Conservation (phyloP, 2,113 vertebrate genomes). For the Zosterops japonicus region DNA sequence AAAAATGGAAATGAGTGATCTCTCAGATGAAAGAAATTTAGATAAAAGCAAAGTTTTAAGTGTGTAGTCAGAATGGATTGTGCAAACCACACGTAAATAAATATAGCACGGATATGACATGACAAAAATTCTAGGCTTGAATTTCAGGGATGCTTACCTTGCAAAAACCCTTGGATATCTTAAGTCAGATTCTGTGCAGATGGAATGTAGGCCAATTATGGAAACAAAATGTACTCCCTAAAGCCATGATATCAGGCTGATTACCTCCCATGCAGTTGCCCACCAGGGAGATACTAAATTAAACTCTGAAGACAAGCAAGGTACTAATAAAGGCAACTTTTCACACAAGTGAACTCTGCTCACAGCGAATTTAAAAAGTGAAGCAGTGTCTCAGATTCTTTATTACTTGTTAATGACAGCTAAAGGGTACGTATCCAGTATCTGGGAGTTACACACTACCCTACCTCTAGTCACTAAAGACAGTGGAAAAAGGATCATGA, state of each 20-base stretch:
- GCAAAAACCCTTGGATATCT: background rate
- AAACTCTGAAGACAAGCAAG: background rate
- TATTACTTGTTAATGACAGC: background rate
- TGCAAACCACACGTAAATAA: background rate
- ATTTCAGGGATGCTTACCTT: conserved; percentile 20
- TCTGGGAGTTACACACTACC: background rate
- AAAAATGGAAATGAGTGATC: background rate
- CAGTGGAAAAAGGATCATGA: background rate
- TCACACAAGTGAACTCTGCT: background rate
- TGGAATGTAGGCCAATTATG: background rate
- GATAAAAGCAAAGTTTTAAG: background rate
- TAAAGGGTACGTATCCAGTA: rapidly evolving
- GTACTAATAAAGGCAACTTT: background rate
- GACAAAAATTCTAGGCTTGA: background rate
- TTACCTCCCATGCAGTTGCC: background rate
- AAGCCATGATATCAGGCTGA: background rate
- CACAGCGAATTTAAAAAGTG: background rate
- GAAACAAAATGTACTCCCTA: conserved; percentile 18
- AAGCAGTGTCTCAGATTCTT: background rate
- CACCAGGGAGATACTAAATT: background rate
- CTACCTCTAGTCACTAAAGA: background rate
- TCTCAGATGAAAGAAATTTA: background rate
- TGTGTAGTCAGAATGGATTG: background rate
- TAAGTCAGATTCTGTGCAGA: background rate
- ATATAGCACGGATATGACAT: background rate